Conservation (phyloP, 2,888 invertebrate species). For the Melitaea athalia region DNA sequence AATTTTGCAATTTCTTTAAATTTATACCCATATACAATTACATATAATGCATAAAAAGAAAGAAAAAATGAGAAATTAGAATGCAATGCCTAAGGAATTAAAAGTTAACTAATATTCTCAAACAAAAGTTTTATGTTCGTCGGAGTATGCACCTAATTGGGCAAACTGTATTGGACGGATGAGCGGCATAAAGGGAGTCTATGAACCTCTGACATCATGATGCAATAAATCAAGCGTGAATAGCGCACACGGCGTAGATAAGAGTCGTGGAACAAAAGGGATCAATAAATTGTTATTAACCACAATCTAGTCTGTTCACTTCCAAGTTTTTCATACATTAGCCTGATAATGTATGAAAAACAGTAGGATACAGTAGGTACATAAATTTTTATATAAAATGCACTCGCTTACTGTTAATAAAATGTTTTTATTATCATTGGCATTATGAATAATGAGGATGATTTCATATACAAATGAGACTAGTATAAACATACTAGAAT, state of each 20-base stretch:
- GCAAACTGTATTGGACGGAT: constrained; percentile 9
- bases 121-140: neutral
- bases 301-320: constrained; percentile 61
- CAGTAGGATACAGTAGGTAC: too few relatives aligned
- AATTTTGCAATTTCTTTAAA: too few relatives aligned
- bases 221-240: constrained; percentile 76
- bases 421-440: neutral
- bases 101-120: neutral
- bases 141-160: neutral
- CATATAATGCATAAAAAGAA: neutral
- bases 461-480: too few relatives aligned
- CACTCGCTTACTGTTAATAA: neutral
- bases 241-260: constrained; percentile 72
- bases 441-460: too few relatives aligned
- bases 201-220: constrained; percentile 55
- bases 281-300: constrained; percentile 69
- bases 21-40: neutral
- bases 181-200: constrained; percentile 35
- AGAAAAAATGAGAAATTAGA: neutral
- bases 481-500: too few relatives aligned
- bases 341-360: too few relatives aligned
- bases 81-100: neutral
- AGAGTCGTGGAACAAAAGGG: constrained; percentile 77
- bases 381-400: too few relatives aligned
- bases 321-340: constrained; percentile 42